phyloP scores from a whole-genome alignment of 2,113 vertebrate genomes.

The Colistium nudipinnis region DNA sequence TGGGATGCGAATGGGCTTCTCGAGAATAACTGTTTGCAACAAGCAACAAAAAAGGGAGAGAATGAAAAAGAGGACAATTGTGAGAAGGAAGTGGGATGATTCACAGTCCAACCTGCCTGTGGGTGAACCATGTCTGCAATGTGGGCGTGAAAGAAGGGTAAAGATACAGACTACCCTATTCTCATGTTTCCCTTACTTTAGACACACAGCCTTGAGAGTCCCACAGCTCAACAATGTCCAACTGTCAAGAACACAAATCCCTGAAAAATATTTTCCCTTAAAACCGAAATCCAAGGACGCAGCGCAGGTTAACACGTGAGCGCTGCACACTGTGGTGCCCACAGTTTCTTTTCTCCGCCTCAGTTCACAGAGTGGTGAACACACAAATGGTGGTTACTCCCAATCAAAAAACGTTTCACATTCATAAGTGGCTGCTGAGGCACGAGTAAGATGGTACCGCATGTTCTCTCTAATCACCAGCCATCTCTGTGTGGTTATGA shows the following conservation, averaged over 20 bases:
- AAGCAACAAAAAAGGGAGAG: constrained; percentile 37
- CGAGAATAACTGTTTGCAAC: constrained; percentile 90
- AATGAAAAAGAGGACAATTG: constrained; percentile 58
- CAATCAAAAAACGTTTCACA: background rate
- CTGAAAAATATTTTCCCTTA: constrained; percentile 31
- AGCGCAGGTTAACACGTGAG: background rate
- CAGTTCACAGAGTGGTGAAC: background rate
- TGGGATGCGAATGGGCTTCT: constrained; percentile 98
- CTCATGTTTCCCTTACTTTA: constrained; percentile 42
- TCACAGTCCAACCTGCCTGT: constrained; percentile 67
- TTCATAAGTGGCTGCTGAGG: background rate
- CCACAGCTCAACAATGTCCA: constrained; percentile 40
- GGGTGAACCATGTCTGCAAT: constrained; percentile 68
- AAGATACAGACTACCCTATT: constrained; percentile 46
- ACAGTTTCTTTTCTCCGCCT: background rate
- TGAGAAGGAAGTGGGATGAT: constrained; percentile 67
- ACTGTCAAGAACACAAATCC: constrained; percentile 33
- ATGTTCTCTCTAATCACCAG: background rate
- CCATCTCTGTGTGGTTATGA: background rate
- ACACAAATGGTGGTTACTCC: too few species aligned
- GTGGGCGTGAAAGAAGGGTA: constrained; percentile 59
- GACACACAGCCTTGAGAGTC: constrained; percentile 62
- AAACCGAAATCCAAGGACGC: constrained; percentile 41
- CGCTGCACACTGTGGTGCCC: background rate
- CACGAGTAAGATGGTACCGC: background rate